Evolutionary conservation across 92 coral and sea anemone species (phyloP), one percentile per base, ranked within the genome.

Genomic region (Desmophyllum pertusum): DNA sequence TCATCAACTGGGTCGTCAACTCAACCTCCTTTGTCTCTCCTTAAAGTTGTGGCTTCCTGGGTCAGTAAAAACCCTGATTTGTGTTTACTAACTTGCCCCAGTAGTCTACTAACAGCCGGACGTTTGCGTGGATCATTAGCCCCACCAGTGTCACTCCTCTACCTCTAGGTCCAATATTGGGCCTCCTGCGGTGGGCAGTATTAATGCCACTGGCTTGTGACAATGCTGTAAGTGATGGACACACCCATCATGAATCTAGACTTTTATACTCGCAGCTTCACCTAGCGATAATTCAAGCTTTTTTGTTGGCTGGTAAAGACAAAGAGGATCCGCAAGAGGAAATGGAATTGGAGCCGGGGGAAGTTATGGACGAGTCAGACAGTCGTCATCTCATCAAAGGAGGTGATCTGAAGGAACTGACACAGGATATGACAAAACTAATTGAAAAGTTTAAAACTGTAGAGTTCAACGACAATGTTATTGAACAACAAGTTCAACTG

Each of bases 261-360:
- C 46, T 90, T 40, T 80, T 94, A 37, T 94, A 89, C 78, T 96
- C 99, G 2, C 92, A 94, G 79, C 98, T 96, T 46, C 99, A 96
- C 75, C 89, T 96, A 27, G 98, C 95, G 6, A 91, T 96, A 13
- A 91, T 96, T 46, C 95, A 96, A 83, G 93, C 99, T 29, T 93
- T 96, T 67, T 83, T 96, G 37, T 75, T 85, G 74, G 95, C 94
- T n/a, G 93, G 93, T 25, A 89, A 88, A 64, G 90, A 81, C 13
- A 94, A 96, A 69, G 82, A 81, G n/a, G 93, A 92, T 76, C 91
- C 92, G 17, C 94, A 93, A 43, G 95, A 89, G 39, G 98, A 96
- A 53, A 92, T 96, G 94, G 98, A 96, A 74, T 85, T 96, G 73
- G 99, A 96, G 43, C 99, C 99, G 0, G 99, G 99, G 38, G 99